Evolutionary conservation across 2,888 invertebrate genomes (phyloP).

Genomic region (Cosmia pyralina): DNA sequence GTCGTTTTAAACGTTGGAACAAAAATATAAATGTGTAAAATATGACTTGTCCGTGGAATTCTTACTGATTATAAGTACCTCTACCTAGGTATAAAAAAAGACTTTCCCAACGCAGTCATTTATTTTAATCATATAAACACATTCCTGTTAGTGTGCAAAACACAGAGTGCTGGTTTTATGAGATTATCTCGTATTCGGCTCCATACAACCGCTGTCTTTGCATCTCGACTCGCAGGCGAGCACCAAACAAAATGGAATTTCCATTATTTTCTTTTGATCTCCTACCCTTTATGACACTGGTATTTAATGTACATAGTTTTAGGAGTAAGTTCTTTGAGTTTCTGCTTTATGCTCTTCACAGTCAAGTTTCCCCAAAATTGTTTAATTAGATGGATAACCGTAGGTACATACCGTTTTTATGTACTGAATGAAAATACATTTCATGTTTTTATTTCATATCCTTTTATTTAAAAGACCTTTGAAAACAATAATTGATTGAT

Average conservation of each 20-base stretch:
- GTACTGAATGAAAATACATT: background rate
- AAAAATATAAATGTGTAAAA: background rate
- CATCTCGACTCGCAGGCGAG: conserved; percentile 36
- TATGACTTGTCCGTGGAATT: background rate
- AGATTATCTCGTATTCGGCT: conserved; percentile 36
- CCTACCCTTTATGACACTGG: conserved; percentile 62
- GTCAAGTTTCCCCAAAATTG: conserved; percentile 39
- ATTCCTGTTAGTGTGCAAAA: conserved; percentile 17
- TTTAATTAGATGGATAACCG: conserved; percentile 16
- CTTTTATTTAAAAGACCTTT: conserved; percentile 4
- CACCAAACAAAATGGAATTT: conserved; percentile 62
- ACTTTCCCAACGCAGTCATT: background rate
- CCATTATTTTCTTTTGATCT: conserved; percentile 69
- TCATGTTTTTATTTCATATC: background rate
- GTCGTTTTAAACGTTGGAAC: background rate
- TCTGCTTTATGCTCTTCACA: conserved; percentile 41
- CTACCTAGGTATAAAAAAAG: background rate
- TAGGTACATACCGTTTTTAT: background rate
- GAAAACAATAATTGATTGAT: conserved; percentile 43
- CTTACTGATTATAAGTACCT: background rate
- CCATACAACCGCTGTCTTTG: conserved; percentile 41
- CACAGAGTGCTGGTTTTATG: conserved; percentile 1
- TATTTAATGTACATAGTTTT: conserved; percentile 68
- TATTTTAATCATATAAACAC: background rate
- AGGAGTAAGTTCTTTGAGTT: conserved; percentile 56